phyloP scores from a whole-genome alignment of 2,113 vertebrate species.

The Rhagologus leucostigma region DNA sequence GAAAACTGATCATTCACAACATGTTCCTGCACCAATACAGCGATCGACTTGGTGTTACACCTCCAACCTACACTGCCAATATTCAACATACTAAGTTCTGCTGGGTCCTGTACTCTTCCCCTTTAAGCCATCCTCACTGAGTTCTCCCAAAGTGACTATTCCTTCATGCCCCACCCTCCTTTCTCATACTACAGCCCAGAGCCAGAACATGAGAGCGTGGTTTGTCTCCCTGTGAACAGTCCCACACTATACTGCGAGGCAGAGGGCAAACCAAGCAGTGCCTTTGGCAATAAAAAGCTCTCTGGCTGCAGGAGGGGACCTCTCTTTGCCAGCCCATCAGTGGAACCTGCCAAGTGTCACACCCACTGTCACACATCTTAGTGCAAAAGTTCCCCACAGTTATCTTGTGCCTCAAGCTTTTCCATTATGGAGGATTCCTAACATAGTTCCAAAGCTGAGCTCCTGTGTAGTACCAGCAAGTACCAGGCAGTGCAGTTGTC shows the following conservation, averaged over 20 bases:
- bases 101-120: neutral
- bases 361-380: neutral
- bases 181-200: neutral
- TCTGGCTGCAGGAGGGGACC: neutral
- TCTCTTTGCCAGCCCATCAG: neutral
- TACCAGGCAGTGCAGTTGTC: neutral
- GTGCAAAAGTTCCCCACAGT: neutral
- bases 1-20: neutral
- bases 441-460: neutral
- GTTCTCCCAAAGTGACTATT: neutral
- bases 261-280: neutral
- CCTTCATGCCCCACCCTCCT: neutral
- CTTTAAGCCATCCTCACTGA: neutral
- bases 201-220: neutral
- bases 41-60: accelerated
- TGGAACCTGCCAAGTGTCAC: neutral
- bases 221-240: neutral
- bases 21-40: neutral
- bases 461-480: neutral
- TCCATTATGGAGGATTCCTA: neutral
- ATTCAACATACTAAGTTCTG: neutral
- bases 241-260: neutral
- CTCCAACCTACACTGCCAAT: neutral
- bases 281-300: neutral
- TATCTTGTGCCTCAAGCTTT: neutral